A percentile compares a stretch with the other conserved stretches of the same genome.
Evolutionary conservation across 2,797 vertebrate species (phyloP).

Genomic region (Acrossocheilus fasciatus): DNA sequence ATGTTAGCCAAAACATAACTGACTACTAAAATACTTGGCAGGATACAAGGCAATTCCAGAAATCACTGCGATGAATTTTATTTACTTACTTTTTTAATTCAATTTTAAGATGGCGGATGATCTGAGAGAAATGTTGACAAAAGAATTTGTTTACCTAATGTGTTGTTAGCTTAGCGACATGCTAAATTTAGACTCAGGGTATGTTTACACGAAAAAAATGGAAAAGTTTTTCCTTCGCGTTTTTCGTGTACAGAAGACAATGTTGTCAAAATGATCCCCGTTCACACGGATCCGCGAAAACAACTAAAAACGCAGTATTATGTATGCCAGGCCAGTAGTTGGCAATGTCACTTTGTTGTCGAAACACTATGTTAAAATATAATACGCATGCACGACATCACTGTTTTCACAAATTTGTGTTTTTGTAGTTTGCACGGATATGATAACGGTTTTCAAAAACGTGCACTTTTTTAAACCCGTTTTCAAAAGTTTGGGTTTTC

Average conservation of each 20-base stretch:
- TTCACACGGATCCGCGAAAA: too few species aligned
- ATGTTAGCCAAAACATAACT: not conserved
- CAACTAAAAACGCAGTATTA: too few species aligned
- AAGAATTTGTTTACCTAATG: not conserved
- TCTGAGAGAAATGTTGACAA: not conserved
- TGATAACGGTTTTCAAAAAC: not conserved
- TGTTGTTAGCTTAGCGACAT: conserved; percentile 8
- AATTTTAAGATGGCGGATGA: not conserved
- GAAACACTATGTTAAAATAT: not conserved
- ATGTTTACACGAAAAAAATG: not conserved
- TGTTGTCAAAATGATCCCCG: too few species aligned
- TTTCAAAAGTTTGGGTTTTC: not conserved
- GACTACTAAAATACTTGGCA: not conserved
- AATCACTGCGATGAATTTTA: not conserved
- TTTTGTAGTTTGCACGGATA: too few species aligned
- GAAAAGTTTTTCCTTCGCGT: not conserved
- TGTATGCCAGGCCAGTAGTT: too few species aligned
- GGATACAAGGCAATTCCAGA: not conserved
- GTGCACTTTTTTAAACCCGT: too few species aligned
- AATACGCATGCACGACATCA: not conserved
- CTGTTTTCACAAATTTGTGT: too few species aligned
- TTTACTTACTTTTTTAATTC: not conserved
- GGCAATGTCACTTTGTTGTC: too few species aligned
- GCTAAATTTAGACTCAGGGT: not conserved
- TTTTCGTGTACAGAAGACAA: too few species aligned